These are phyloP conservation scores for Tragelaphus scriptus DNA, from an alignment of 2,113 vertebrate genomes.

Conservation along the genomic window DNA sequence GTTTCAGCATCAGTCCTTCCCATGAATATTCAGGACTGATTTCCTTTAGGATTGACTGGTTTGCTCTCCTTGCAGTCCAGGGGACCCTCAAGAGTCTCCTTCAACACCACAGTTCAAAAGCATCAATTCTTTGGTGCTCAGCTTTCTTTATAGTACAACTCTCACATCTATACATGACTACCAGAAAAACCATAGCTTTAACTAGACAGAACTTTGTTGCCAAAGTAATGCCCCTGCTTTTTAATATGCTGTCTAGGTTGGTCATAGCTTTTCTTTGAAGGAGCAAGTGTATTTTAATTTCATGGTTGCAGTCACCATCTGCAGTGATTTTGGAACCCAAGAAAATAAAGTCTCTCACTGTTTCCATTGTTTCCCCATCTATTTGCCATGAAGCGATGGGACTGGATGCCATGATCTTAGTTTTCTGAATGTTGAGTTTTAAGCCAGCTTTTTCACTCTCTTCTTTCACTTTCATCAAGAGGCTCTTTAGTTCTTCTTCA, in stretches of 20 bases:
- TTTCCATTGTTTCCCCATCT: not conserved
- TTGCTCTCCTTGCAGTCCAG: not conserved
- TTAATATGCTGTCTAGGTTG: not conserved
- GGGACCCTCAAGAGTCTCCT: not conserved
- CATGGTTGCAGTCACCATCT: not conserved
- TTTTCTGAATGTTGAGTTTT: not conserved
- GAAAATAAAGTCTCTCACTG: not conserved
- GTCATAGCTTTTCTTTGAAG: not conserved
- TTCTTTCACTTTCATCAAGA: not conserved
- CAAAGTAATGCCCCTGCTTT: not conserved
- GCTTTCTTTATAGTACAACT: not conserved
- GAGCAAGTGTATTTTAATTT: not conserved
- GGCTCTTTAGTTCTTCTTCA: not conserved
- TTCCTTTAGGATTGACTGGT: not conserved
- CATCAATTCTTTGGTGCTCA: not conserved
- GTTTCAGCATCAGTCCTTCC: not conserved
- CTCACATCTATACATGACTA: not conserved
- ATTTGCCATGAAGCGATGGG: not conserved
- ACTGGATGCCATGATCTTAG: not conserved
- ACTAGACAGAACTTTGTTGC: not conserved
- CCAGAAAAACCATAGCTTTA: not conserved
- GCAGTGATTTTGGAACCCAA: not conserved
- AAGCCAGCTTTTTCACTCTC: not conserved
- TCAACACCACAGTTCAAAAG: not conserved
- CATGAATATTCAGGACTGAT: not conserved